These are phyloP conservation scores for Odontamblyopus rebecca DNA, from an alignment of 2,797 vertebrate genomes.

Conservation along the genomic window DNA sequence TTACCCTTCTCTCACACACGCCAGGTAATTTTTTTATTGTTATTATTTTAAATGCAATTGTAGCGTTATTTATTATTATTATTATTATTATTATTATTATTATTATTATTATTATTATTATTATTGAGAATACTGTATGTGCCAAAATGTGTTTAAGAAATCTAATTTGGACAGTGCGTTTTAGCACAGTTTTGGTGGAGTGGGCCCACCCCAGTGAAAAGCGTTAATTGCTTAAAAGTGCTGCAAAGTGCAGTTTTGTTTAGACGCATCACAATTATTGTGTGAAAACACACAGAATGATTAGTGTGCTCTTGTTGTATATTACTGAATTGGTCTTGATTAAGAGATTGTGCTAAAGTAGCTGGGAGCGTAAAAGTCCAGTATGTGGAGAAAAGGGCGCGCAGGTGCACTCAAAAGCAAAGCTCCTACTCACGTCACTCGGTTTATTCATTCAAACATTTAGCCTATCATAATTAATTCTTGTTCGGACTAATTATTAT, in stretches of 20 bases:
- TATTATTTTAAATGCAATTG: background rate
- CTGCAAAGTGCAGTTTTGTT: background rate
- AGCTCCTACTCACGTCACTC: conserved; percentile 83
- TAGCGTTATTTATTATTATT: conserved; percentile 11
- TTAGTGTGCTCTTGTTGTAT: background rate
- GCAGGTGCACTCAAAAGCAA: conserved; percentile 68
- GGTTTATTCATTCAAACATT: conserved; percentile 92
- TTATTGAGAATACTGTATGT: background rate
- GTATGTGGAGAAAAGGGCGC: background rate
- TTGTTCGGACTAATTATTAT: conserved; percentile 89
- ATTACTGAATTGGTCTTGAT: background rate
- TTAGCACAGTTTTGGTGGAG: background rate
- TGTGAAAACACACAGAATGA: background rate
- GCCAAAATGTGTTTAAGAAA: background rate
- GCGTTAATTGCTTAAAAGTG: background rate
- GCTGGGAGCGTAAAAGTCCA: background rate
- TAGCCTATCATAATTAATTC: conserved; percentile 89
- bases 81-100: conserved; percentile 9
- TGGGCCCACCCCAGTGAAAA: background rate
- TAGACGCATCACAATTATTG: background rate
- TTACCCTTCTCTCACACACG: conserved; percentile 38
- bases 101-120: conserved; percentile 9
- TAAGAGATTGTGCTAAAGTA: background rate
- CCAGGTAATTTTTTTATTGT: conserved; percentile 44
- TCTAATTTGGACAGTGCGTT: background rate